Evolutionary conservation across 2,888 invertebrate genomes (phyloP).

Genomic region (Lasius fuliginosus): DNA sequence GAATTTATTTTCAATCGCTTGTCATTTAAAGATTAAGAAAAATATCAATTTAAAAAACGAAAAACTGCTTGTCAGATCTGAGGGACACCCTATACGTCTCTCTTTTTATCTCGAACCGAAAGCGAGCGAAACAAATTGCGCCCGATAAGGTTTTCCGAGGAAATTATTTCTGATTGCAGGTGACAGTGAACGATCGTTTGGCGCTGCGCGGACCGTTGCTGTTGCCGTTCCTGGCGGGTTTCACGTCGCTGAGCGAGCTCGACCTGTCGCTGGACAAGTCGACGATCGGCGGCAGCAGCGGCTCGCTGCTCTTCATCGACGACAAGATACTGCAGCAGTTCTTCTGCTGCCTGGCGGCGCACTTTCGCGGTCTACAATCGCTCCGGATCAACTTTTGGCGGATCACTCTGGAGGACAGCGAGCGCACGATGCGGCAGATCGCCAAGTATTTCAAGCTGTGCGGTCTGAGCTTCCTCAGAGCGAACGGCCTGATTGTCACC

Average conservation of each 20-base stretch:
- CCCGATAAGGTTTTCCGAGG: constrained; percentile 32
- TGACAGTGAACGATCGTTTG: constrained; percentile 86
- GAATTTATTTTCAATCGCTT: background rate
- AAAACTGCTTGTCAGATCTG: background rate
- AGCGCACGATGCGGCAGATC: constrained; percentile 84
- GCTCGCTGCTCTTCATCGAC: constrained; percentile 84
- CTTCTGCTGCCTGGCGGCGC: constrained; percentile 85
- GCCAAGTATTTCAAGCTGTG: constrained; percentile 83
- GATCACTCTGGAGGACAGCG: constrained; percentile 82
- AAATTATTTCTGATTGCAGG: constrained; percentile 78
- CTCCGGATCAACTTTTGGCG: constrained; percentile 85
- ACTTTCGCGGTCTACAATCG: constrained; percentile 86
- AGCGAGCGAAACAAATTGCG: constrained; percentile 26
- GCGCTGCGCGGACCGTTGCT: constrained; percentile 87
- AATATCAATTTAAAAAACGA: constrained; percentile 10
- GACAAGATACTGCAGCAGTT: constrained; percentile 87
- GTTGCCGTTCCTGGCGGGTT: constrained; percentile 86
- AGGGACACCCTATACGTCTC: background rate
- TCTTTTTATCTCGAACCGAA: background rate
- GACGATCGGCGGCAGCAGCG: constrained; percentile 84
- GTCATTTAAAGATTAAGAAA: background rate
- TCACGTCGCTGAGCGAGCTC: constrained; percentile 87
- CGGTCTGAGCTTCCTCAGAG: constrained; percentile 84
- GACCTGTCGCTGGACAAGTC: constrained; percentile 87
- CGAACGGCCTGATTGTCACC: constrained; percentile 83